Evolutionary conservation across 2,797 vertebrate species (phyloP), one percentile per base, ranked within the genome.

Genomic region (Enteromius trimaculatus): DNA sequence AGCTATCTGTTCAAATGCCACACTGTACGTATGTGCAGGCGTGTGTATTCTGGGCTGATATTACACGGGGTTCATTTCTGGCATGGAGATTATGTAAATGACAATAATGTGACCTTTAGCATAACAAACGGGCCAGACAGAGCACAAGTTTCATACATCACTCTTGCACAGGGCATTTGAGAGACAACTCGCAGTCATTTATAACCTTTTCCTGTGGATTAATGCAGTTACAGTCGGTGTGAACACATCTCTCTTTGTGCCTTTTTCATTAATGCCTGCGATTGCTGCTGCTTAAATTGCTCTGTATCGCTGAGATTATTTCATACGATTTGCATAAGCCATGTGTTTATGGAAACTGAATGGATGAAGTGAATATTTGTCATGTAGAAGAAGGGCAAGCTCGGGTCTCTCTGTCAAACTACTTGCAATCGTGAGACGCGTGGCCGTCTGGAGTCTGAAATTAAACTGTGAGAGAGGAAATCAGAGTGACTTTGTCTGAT

Each of bases 101-200:
- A 95, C 85, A 95, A 93, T 89, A 94, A 95, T 93, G 93, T 95
- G 96, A 97, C 96, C 96, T 96, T 96, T 86, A 96, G 95, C 95
- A 95, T 93, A 94, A 93, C 90, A 92, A 94, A 94, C 94, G 95
- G 94, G 94, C 95, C 95, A 94, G 91, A 92, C 91, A 91, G 95
- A 94, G 94, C 91, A 93, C 94, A 95, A 94, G 94, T 95, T 97
- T 96, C 96, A 98, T 97, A 96, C 94, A 98, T 99, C 97, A 98
- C 96, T 91, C 92, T 68, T 14, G 65, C 89, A 92, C 55, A 87
- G 88, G 92, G 93, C 95, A 94, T 91, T 94, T 94, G 91, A 92
- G 94, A 95, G 93, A 95, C 88, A 89, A 91, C 91, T 74, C 21
- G 1, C 89, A 92, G 93, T 94, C 96, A 96, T 97, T 97, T 95